Conservation (phyloP, 2,113 vertebrate species). For the Corythaeola cristata region DNA sequence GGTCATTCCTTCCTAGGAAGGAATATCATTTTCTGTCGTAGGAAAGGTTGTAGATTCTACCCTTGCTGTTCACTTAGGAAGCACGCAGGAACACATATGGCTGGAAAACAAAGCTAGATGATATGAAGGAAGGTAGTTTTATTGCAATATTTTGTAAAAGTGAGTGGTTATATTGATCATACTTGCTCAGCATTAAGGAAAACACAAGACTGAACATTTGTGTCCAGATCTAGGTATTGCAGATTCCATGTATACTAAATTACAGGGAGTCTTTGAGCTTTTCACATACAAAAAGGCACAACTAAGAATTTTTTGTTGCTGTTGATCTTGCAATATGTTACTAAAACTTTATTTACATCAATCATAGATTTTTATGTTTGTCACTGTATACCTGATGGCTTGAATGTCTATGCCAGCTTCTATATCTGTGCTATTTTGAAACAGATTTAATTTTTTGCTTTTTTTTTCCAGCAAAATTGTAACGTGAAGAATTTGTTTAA, state of each 20-base stretch:
- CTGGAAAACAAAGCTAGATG: background rate
- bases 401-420: background rate
- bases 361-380: background rate
- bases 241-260: background rate
- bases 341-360: background rate
- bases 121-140: background rate
- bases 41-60: background rate
- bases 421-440: background rate
- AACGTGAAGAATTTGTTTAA: background rate
- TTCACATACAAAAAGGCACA: background rate
- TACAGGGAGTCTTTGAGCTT: background rate
- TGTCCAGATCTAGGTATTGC: background rate
- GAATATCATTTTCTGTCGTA: background rate
- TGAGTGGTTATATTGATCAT: background rate
- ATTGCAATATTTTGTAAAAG: background rate
- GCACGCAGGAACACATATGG: background rate
- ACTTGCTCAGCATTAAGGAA: background rate
- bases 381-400: background rate
- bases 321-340: background rate
- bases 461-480: background rate
- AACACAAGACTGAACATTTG: background rate
- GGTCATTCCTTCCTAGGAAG: background rate
- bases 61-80: background rate
- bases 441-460: rapidly evolving
- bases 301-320: background rate